Percentiles rank a stretch among this genome's conserved stretches.
phyloP scores from a whole-genome alignment of 2,797 vertebrate genomes.

The Hoplostethus atlanticus region DNA sequence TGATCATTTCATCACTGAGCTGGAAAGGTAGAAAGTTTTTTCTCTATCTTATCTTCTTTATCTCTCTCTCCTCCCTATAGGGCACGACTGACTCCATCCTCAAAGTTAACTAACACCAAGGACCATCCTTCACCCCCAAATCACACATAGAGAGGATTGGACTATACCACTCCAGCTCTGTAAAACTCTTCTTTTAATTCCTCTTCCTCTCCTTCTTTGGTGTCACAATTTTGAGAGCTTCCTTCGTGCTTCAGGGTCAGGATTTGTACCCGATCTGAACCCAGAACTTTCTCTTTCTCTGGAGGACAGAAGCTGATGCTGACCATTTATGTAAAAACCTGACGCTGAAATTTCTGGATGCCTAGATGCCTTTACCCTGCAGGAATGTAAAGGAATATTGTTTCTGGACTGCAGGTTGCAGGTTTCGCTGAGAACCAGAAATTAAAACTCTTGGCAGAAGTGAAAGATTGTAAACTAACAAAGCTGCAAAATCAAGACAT shows the following conservation, averaged over 20 bases:
- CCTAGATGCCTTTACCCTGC: neutral
- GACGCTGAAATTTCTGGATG: neutral
- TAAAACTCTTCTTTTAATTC: neutral
- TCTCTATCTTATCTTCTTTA: neutral
- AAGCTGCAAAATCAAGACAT: neutral
- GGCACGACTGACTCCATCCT: neutral
- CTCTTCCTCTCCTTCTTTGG: neutral
- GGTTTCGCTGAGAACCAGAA: too few relatives aligned
- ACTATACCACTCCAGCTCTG: neutral
- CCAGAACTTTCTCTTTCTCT: too few relatives aligned
- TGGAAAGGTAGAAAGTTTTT: neutral
- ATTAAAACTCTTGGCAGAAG: neutral
- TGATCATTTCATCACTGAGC: too few relatives aligned
- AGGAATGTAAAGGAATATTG: constrained; percentile 3
- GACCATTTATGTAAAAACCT: too few relatives aligned
- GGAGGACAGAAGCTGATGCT: too few relatives aligned
- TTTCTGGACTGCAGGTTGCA: too few relatives aligned
- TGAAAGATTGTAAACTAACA: neutral
- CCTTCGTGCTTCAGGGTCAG: too few relatives aligned
- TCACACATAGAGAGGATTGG: constrained; percentile 7
- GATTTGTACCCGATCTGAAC: too few relatives aligned
- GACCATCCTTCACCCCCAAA: neutral
- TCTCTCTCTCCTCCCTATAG: constrained; percentile 27
- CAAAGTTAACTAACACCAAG: constrained; percentile 2
- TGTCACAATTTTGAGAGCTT: constrained; percentile 28